A percentile compares a stretch with the other conserved stretches of the same genome.
phyloP scores from a whole-genome alignment of 1,140 invertebrate genomes.

The Callitettix versicolor region DNA sequence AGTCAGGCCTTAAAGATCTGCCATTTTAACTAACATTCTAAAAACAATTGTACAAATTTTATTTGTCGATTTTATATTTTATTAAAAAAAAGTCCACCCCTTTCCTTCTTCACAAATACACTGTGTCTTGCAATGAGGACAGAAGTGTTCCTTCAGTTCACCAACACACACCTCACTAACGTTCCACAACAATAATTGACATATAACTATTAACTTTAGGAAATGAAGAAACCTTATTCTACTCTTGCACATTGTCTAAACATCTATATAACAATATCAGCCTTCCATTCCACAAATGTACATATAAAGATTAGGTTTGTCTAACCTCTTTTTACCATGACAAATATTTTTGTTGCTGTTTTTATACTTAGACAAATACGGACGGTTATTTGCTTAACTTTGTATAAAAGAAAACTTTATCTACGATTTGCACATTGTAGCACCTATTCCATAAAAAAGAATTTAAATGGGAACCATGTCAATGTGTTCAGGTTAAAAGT shows the following conservation, averaged over 20 bases:
- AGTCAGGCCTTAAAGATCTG: conserved; percentile 8
- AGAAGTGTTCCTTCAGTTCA: background rate
- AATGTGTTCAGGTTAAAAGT: too few relatives aligned
- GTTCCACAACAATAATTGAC: background rate
- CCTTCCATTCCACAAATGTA: conserved; percentile 1
- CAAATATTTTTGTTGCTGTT: background rate
- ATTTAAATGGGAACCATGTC: too few relatives aligned
- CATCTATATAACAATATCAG: conserved; percentile 5
- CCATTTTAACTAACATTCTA: conserved; percentile 9
- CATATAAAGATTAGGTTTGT: background rate
- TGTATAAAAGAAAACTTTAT: background rate
- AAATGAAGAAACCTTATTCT: conserved; percentile 8
- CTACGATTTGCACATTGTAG: background rate
- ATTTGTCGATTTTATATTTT: conserved; percentile 10
- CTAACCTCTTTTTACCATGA: background rate
- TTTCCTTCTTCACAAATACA: background rate
- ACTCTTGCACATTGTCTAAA: conserved; percentile 7
- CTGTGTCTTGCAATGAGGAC: too few relatives aligned
- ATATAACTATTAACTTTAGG: conserved; percentile 6
- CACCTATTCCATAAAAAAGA: too few relatives aligned
- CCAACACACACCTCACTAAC: background rate
- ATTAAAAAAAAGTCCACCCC: conserved; percentile 2
- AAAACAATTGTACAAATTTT: conserved; percentile 15
- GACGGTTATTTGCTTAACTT: background rate
- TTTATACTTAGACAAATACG: conserved; percentile 8